A percentile compares a stretch with the other conserved stretches of the same genome.
Evolutionary conservation across 2,797 vertebrate genomes (phyloP).

Genomic region (Lateolabrax maculatus): DNA sequence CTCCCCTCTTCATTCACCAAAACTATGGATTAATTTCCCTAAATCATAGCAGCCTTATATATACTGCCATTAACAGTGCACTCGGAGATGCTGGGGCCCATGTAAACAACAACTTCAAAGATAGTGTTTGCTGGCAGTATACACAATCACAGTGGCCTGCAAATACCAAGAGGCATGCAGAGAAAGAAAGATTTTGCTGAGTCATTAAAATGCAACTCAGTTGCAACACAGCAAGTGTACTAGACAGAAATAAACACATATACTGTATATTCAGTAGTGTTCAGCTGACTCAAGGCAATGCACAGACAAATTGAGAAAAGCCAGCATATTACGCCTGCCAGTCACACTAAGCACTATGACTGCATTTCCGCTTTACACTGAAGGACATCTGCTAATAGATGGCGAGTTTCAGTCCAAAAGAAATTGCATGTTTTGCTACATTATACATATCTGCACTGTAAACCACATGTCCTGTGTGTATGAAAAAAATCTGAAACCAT

Average conservation of each 20-base stretch:
- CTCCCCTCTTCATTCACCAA: not conserved
- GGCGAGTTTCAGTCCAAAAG: not conserved
- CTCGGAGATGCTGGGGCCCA: slow-evolving; percentile 5
- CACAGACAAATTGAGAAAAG: slow-evolving; percentile 29
- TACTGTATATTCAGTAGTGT: slow-evolving; percentile 6
- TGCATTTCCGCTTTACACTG: not conserved
- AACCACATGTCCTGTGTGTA: not conserved
- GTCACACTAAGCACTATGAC: not conserved
- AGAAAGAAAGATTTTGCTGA: slow-evolving; percentile 55
- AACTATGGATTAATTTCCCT: slow-evolving; percentile 1
- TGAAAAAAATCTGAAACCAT: not conserved
- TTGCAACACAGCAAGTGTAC: slow-evolving; percentile 50
- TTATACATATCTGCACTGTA: not conserved
- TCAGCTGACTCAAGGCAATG: slow-evolving; percentile 42
- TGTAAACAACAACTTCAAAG: slow-evolving; percentile 47
- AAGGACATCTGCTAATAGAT: not conserved
- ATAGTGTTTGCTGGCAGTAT: slow-evolving; percentile 6
- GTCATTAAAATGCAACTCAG: slow-evolving; percentile 56
- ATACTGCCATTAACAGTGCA: slow-evolving; percentile 8
- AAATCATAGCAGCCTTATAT: not conserved
- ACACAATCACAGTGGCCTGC: slow-evolving; percentile 25
- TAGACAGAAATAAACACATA: slow-evolving; percentile 41
- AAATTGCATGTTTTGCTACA: not conserved
- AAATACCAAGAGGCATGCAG: slow-evolving; percentile 43
- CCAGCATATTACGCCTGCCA: slow-evolving; percentile 24